These are phyloP conservation scores for Delphinus delphis DNA, from an alignment of 2,113 vertebrate species.

Conservation along the genomic window DNA sequence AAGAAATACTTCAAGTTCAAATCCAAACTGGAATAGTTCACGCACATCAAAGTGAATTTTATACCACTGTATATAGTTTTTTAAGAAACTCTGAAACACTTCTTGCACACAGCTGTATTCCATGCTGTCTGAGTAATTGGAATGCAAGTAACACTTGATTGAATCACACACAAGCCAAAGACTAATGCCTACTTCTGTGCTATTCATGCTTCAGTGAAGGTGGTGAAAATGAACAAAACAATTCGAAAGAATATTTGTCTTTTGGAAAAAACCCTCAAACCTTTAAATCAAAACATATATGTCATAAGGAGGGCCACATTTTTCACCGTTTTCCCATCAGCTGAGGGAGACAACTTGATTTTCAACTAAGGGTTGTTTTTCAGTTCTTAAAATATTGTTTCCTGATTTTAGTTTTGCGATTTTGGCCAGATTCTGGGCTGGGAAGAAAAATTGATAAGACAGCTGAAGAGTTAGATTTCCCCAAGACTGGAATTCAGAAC, in stretches of 20 bases:
- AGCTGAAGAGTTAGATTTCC: not conserved
- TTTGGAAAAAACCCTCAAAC: constrained; percentile 7
- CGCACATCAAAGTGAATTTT: not conserved
- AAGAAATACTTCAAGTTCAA: not conserved
- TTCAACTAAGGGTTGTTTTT: constrained; percentile 5
- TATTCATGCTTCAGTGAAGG: constrained; percentile 69
- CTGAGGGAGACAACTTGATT: constrained; percentile 63
- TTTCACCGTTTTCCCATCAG: constrained; percentile 49
- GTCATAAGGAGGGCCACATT: constrained; percentile 49
- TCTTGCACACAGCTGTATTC: not conserved
- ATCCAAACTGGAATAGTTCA: not conserved
- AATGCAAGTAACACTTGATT: constrained; percentile 52
- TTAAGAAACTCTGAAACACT: constrained; percentile 51
- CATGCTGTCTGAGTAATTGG: constrained; percentile 39
- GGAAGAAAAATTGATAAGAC: not conserved
- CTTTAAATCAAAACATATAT: constrained; percentile 70
- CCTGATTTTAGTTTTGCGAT: not conserved
- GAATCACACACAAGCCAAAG: constrained; percentile 62
- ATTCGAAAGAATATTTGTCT: constrained; percentile 64
- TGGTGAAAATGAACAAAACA: constrained; percentile 66
- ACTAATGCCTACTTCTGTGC: constrained; percentile 62
- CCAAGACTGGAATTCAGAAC: not conserved
- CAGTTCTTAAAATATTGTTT: constrained; percentile 22
- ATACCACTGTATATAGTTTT: not conserved
- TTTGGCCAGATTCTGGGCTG: not conserved